phyloP scores from a whole-genome alignment of 2,797 vertebrate genomes.

The Chaetophractus vellerosus region DNA sequence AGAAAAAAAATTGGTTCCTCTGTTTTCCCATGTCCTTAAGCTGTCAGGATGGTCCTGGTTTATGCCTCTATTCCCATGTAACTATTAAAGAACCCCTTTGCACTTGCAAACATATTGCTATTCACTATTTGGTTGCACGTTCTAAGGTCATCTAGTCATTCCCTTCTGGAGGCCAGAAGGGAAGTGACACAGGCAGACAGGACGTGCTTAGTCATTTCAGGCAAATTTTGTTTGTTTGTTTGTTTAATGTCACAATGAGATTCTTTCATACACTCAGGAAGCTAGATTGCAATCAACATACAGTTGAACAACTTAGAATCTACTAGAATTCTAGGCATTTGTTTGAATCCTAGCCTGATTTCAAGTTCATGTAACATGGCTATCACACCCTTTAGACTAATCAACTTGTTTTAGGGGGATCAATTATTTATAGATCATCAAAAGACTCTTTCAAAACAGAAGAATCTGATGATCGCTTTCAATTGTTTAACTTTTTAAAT shows the following conservation, averaged over 20 bases:
- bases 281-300: not conserved
- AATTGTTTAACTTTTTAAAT: constrained; percentile 16
- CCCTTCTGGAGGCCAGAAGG: not conserved
- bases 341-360: constrained; percentile 27
- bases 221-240: not conserved
- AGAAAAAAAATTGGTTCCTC: not conserved
- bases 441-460: constrained; percentile 4
- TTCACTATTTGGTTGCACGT: not conserved
- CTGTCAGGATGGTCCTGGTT: not conserved
- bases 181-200: not conserved
- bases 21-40: not conserved
- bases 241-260: not conserved
- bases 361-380: not conserved
- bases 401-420: not conserved
- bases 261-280: not conserved
- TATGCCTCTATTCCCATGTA: not conserved
- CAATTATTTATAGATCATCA: constrained; percentile 9
- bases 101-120: not conserved
- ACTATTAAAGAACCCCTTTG: constrained; percentile 27
- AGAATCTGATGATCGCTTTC: constrained; percentile 35
- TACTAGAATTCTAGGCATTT: not conserved
- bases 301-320: not conserved
- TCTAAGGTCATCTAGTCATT: not conserved
- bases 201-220: not conserved
- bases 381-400: not conserved